Conservation (phyloP, 1,140 invertebrate genomes). For the Melitaea cinxia region DNA sequence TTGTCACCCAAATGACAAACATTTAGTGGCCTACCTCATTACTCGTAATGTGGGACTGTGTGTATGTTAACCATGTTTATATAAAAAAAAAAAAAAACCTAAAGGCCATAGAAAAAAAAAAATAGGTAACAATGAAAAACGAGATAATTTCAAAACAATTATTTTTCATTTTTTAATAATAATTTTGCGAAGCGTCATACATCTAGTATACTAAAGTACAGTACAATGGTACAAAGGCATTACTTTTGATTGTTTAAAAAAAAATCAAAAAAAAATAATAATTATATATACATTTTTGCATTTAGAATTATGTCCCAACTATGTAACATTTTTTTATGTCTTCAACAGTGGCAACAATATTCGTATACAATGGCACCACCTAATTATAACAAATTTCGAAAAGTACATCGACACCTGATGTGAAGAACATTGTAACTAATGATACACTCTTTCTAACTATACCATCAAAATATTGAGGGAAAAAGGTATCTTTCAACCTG, state of each 20-base stretch:
- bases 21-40: too few relatives aligned
- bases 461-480: too few relatives aligned
- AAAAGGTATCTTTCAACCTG: too few relatives aligned
- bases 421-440: too few relatives aligned
- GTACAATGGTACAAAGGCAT: conserved; percentile 67
- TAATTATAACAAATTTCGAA: conserved; percentile 1
- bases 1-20: too few relatives aligned
- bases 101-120: not conserved
- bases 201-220: conserved; percentile 72
- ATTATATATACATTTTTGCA: too few relatives aligned
- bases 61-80: too few relatives aligned
- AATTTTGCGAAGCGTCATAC: conserved; percentile 75
- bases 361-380: conserved; percentile 11
- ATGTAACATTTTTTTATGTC: conserved; percentile 8
- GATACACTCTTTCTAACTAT: too few relatives aligned
- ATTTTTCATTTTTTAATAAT: conserved; percentile 78
- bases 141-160: conserved; percentile 65
- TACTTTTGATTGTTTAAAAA: conserved; percentile 39
- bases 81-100: too few relatives aligned
- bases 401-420: too few relatives aligned
- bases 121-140: not conserved
- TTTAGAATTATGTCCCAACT: too few relatives aligned
- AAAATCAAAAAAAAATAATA: conserved; percentile 33
- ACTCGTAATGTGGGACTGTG: too few relatives aligned
- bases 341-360: conserved; percentile 17